Percentiles rank a stretch among this genome's conserved stretches.
These are phyloP conservation scores for Anniella stebbinsi DNA, from an alignment of 2,797 vertebrate species.

Conservation along the genomic window DNA sequence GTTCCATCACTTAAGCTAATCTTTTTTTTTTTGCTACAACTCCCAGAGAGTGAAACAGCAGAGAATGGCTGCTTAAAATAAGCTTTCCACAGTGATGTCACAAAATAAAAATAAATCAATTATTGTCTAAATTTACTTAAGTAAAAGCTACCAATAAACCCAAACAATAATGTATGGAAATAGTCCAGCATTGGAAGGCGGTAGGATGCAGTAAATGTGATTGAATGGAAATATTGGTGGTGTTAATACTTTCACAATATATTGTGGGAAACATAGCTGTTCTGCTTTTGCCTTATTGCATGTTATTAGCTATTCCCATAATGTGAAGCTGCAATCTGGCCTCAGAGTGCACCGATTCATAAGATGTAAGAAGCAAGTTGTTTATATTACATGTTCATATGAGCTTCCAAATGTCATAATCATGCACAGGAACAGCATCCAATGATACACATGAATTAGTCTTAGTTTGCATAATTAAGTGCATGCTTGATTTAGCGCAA, in stretches of 20 bases:
- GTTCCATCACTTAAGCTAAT: neutral
- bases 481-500: neutral
- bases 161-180: conserved; percentile 25
- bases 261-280: neutral
- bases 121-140: conserved; percentile 22
- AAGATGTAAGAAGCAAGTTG: neutral
- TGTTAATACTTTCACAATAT: conserved; percentile 14
- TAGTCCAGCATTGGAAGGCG: conserved; percentile 15
- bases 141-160: conserved; percentile 25
- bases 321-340: neutral
- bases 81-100: conserved; percentile 7
- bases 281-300: neutral
- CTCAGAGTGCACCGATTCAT: neutral
- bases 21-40: neutral
- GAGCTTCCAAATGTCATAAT: neutral
- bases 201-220: conserved; percentile 26
- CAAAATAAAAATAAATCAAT: conserved; percentile 23
- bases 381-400: conserved; percentile 1
- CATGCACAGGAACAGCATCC: neutral
- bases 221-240: conserved; percentile 22
- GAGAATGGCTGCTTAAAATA: conserved; percentile 14
- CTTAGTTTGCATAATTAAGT: neutral
- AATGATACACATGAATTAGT: neutral
- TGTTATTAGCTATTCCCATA: neutral
- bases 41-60: neutral